Evolutionary conservation across 2,113 vertebrate species (phyloP).

Genomic region (Cnemophilus loriae): DNA sequence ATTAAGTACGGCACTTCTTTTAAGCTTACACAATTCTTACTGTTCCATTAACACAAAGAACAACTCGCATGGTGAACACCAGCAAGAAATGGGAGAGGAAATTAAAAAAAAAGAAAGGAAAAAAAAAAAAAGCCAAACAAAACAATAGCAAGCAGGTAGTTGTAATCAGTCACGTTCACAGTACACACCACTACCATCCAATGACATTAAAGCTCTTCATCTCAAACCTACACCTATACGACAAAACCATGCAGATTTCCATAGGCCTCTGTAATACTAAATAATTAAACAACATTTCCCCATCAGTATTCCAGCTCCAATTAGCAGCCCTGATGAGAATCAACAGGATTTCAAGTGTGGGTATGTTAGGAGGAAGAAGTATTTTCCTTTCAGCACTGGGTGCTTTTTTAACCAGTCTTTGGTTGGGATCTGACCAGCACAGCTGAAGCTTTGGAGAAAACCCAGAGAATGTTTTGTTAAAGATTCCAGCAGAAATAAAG

Average conservation of each 20-base stretch:
- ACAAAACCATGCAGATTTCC: background rate
- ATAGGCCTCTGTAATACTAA: background rate
- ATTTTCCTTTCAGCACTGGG: background rate
- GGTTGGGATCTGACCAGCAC: background rate
- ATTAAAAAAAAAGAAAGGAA: background rate
- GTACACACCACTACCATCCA: background rate
- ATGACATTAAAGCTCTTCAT: background rate
- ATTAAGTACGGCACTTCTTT: background rate
- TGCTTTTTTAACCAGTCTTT: background rate
- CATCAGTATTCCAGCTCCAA: background rate
- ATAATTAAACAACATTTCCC: background rate
- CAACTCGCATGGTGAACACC: background rate
- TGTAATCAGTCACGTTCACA: background rate
- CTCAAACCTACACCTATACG: background rate
- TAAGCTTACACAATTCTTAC: conserved; percentile 24
- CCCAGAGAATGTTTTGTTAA: background rate
- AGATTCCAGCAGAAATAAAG: background rate
- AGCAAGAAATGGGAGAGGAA: background rate
- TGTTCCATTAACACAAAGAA: conserved; percentile 27
- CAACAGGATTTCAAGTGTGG: background rate
- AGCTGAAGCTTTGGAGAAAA: background rate
- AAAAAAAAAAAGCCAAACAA: background rate
- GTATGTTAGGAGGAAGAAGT: background rate
- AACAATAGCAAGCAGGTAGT: background rate
- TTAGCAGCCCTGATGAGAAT: background rate